Percentiles rank a stretch among this genome's conserved stretches.
Conservation (phyloP, 1,140 invertebrate genomes). For the Idris sp. region DNA sequence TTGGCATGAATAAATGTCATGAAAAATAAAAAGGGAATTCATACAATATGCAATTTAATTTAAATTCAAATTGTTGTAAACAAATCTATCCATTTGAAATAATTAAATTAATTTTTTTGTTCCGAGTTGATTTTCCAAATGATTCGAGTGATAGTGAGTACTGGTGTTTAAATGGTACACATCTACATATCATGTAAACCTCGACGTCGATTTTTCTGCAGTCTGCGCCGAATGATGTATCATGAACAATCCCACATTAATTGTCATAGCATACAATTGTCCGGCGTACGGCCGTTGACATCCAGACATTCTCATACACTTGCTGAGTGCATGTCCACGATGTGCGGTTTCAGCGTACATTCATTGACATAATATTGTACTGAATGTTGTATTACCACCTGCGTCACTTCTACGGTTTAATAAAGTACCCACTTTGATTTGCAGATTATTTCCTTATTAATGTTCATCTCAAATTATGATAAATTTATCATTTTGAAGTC, state of each 20-base stretch:
- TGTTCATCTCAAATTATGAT: too few relatives aligned
- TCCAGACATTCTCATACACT: conserved; percentile 30
- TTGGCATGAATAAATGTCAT: too few relatives aligned
- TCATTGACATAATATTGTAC: conserved; percentile 42
- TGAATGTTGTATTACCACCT: conserved; percentile 34
- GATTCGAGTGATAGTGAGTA: too few relatives aligned
- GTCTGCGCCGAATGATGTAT: conserved; percentile 31
- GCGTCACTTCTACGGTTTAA: conserved; percentile 22
- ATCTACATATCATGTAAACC: conserved; percentile 11
- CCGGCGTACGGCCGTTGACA: conserved; percentile 23
- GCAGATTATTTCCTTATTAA: background rate
- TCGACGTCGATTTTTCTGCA: conserved; percentile 16
- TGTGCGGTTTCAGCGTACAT: conserved; percentile 28
- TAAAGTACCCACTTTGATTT: conserved; percentile 16
- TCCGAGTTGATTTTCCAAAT: too few relatives aligned
- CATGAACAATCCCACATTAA: conserved; percentile 29
- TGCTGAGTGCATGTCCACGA: conserved; percentile 28
- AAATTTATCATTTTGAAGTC: too few relatives aligned
- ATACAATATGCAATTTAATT: too few relatives aligned
- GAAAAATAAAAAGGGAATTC: too few relatives aligned
- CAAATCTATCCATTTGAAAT: too few relatives aligned
- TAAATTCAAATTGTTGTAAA: too few relatives aligned
- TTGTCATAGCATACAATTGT: conserved; percentile 45
- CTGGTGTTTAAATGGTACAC: conserved; percentile 1
- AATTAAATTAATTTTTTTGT: too few relatives aligned